Conservation (phyloP, 2,797 vertebrate genomes). For the Phoebastria nigripes region DNA sequence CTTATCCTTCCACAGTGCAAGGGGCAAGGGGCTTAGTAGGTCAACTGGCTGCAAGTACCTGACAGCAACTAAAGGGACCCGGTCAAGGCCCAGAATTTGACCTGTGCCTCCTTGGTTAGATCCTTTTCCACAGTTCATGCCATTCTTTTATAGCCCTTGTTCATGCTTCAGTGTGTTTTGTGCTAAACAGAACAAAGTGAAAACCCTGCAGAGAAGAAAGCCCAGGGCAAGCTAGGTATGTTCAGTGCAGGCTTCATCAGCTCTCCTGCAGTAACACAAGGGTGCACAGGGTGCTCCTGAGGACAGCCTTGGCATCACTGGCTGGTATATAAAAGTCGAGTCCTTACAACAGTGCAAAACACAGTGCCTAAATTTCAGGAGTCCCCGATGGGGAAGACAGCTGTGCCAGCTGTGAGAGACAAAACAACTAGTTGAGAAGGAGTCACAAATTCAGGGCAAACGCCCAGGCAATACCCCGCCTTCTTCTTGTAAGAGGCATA, state of each 20-base stretch:
- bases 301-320: not conserved
- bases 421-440: not conserved
- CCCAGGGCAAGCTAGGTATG: not conserved
- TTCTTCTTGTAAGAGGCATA: not conserved
- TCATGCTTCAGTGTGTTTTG: not conserved
- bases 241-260: not conserved
- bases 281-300: fast-evolving
- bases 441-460: not conserved
- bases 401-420: not conserved
- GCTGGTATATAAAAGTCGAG: not conserved
- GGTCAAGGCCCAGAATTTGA: slow-evolving; percentile 3
- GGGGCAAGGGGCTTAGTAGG: slow-evolving; percentile 62
- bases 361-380: not conserved
- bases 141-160: not conserved
- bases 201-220: not conserved
- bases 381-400: not conserved
- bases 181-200: slow-evolving; percentile 11
- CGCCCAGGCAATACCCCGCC: not conserved
- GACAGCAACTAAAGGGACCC: slow-evolving; percentile 13
- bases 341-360: not conserved
- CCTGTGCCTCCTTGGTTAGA: slow-evolving; percentile 11
- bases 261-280: not conserved
- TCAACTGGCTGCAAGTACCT: slow-evolving; percentile 32
- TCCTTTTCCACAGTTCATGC: not conserved
- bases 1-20: slow-evolving; percentile 58